These are phyloP conservation scores for Rhineura floridana DNA, from an alignment of 2,113 vertebrate genomes.

Conservation along the genomic window DNA sequence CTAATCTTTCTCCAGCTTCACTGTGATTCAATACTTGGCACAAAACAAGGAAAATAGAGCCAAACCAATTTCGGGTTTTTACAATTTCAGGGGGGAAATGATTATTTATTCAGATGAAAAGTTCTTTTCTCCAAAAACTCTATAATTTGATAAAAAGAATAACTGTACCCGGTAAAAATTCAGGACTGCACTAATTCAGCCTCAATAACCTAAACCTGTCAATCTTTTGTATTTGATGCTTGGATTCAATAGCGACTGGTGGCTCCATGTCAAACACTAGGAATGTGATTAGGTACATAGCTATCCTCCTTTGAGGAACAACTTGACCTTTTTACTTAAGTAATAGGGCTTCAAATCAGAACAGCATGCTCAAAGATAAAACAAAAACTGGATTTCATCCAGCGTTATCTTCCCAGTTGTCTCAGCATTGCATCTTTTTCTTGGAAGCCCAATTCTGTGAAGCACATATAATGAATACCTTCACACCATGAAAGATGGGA, in stretches of 20 bases:
- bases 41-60: background rate
- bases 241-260: background rate
- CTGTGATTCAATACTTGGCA: conserved; percentile 25
- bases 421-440: conserved; percentile 1
- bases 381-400: conserved; percentile 23
- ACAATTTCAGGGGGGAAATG: conserved; percentile 1
- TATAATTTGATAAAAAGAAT: conserved; percentile 7
- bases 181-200: background rate
- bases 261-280: background rate
- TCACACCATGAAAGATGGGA: background rate
- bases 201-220: conserved; percentile 1
- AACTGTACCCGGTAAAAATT: conserved; percentile 1
- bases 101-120: conserved; percentile 12
- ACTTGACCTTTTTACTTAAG: conserved; percentile 24
- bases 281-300: conserved; percentile 12
- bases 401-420: conserved; percentile 17
- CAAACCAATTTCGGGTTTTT: conserved; percentile 5
- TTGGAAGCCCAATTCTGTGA: background rate
- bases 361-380: conserved; percentile 19
- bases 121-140: background rate
- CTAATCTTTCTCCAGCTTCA: conserved; percentile 15
- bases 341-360: conserved; percentile 14
- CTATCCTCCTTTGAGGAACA: conserved; percentile 21
- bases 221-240: conserved; percentile 14
- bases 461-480: background rate